A percentile compares a stretch with the other conserved stretches of the same genome.
Evolutionary conservation across 2,797 vertebrate genomes (phyloP).

Genomic region (Poecile montanus): DNA sequence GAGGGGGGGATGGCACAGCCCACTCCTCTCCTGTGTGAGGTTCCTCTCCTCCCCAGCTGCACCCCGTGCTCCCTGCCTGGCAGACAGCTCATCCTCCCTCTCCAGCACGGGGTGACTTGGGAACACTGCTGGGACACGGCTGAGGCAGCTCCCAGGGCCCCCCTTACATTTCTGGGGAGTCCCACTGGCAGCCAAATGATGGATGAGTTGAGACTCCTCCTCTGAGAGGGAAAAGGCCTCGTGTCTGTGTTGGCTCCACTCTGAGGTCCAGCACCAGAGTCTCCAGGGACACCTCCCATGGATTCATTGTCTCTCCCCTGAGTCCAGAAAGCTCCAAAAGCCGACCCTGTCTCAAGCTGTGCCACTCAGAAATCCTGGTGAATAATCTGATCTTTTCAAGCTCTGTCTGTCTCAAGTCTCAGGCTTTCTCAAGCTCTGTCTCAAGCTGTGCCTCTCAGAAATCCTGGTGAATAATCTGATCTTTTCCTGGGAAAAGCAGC

Average conservation of each 20-base stretch:
- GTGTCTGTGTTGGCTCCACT: neutral
- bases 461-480: neutral
- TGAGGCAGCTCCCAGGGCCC: neutral
- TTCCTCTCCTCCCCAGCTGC: neutral
- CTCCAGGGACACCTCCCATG: neutral
- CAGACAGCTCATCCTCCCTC: neutral
- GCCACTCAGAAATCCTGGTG: neutral
- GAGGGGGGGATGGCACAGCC: neutral
- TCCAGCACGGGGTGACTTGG: neutral
- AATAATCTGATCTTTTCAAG: neutral
- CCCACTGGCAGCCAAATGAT: neutral
- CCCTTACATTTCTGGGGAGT: neutral
- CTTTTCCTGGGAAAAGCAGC: neutral
- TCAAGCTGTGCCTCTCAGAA: neutral
- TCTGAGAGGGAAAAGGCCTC: neutral
- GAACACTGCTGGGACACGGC: neutral
- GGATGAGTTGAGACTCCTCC: neutral
- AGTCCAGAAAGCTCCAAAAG: neutral
- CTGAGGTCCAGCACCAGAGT: neutral
- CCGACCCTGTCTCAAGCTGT: neutral
- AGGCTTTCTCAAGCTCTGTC: neutral
- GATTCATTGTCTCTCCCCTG: neutral
- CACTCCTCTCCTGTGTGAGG: neutral
- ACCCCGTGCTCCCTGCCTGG: fast-evolving
- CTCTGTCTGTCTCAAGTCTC: no score